Conservation (phyloP, 1,140 invertebrate species). For the Colletes latitarsis region DNA sequence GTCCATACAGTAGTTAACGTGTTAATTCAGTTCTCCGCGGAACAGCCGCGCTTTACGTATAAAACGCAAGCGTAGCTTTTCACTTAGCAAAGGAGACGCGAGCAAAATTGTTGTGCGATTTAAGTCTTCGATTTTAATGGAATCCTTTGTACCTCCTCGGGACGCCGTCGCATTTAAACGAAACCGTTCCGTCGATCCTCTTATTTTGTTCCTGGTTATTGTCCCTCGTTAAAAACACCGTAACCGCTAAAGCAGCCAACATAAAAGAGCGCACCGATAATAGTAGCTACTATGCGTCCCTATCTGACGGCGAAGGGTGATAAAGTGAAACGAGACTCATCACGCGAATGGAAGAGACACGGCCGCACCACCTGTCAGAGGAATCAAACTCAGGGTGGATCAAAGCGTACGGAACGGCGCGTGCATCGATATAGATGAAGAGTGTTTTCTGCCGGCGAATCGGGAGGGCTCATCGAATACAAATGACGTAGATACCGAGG, state of each 20-base stretch:
- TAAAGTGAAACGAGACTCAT: slow-evolving; percentile 64
- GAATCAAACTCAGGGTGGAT: slow-evolving; percentile 58
- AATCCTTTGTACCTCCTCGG: slow-evolving; percentile 4
- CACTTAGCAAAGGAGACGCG: not conserved
- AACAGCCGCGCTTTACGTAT: not conserved
- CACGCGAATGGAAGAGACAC: slow-evolving; percentile 55
- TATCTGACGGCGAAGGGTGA: slow-evolving; percentile 45
- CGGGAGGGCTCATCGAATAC: slow-evolving; percentile 28
- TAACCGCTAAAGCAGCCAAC: slow-evolving; percentile 20
- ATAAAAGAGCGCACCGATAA: slow-evolving; percentile 52
- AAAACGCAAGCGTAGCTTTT: not conserved
- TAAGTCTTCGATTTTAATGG: slow-evolving; percentile 6
- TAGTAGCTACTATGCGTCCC: slow-evolving; percentile 23
- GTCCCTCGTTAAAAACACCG: slow-evolving; percentile 35
- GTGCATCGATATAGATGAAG: slow-evolving; percentile 44
- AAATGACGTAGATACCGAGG: slow-evolving; percentile 1
- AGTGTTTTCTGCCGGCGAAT: slow-evolving; percentile 43
- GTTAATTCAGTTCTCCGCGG: slow-evolving; percentile 15
- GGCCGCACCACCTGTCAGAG: slow-evolving; percentile 43
- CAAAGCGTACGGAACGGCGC: slow-evolving; percentile 47
- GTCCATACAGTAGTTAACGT: slow-evolving; percentile 15
- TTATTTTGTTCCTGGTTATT: slow-evolving; percentile 34
- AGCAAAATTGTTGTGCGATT: not conserved
- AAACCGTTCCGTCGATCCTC: not conserved
- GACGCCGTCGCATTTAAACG: slow-evolving; percentile 10